Percentiles rank a stretch among this genome's conserved stretches.
Evolutionary conservation across 1,140 invertebrate genomes (phyloP).

Genomic region (Drosophila equinoxialis): DNA sequence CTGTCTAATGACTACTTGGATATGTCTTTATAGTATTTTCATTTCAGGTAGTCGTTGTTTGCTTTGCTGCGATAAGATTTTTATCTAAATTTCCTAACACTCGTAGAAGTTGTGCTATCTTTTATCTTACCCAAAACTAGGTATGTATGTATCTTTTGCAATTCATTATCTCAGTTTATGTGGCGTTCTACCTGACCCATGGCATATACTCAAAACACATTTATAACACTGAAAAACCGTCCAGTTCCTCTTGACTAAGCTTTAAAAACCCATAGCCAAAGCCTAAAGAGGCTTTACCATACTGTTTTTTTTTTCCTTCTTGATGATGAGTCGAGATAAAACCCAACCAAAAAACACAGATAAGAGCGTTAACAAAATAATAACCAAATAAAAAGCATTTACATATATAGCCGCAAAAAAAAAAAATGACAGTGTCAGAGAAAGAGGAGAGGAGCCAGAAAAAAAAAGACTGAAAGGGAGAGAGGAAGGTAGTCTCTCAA

Average conservation of each 20-base stretch:
- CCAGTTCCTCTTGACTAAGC: constrained; percentile 37
- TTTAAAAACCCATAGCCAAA: constrained; percentile 62
- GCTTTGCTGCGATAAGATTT: constrained; percentile 14
- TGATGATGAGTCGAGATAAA: constrained; percentile 53
- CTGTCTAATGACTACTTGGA: neutral
- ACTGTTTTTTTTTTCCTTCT: constrained; percentile 15
- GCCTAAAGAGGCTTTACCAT: constrained; percentile 57
- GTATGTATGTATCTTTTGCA: constrained; percentile 55
- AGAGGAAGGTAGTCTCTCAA: constrained; percentile 11
- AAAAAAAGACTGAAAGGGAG: neutral
- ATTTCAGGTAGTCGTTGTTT: constrained; percentile 2
- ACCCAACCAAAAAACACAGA: constrained; percentile 60
- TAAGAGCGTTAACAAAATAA: constrained; percentile 76
- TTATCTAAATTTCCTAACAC: constrained; percentile 29
- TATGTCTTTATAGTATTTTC: neutral
- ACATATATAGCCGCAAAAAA: constrained; percentile 55
- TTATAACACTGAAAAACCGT: constrained; percentile 2
- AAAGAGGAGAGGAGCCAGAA: neutral
- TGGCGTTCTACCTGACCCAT: constrained; percentile 46
- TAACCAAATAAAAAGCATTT: constrained; percentile 78
- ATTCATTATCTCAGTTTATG: constrained; percentile 70
- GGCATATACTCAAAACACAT: constrained; percentile 35
- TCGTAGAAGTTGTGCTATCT: constrained; percentile 30
- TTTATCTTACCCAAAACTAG: constrained; percentile 10
- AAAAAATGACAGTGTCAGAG: constrained; percentile 20